phyloP scores from a whole-genome alignment of 2,797 vertebrate genomes.

The Luscinia megarhynchos region DNA sequence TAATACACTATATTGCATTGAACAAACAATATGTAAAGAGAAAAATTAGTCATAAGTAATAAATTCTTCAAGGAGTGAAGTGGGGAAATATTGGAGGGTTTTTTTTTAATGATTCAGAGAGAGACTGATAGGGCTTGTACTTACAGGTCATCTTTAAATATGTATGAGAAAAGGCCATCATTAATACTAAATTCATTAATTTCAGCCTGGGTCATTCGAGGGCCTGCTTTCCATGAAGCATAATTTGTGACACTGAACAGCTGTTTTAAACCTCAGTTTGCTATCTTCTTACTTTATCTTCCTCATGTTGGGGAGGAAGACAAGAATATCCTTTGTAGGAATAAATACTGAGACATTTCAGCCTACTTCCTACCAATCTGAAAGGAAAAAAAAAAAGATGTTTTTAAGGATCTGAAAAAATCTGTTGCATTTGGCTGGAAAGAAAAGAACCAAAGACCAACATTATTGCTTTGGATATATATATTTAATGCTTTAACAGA shows the following conservation, averaged over 20 bases:
- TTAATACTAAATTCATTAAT: not conserved
- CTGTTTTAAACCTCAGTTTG: not conserved
- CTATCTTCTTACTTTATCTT: not conserved
- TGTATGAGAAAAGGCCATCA: not conserved
- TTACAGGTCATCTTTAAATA: not conserved
- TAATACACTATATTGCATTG: too few species aligned
- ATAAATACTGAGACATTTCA: not conserved
- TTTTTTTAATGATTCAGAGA: not conserved
- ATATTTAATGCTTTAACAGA: conserved; percentile 47
- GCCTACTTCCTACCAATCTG: not conserved
- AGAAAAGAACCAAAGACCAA: not conserved
- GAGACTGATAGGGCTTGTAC: not conserved
- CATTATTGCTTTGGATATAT: conserved; percentile 6
- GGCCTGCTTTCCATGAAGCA: not conserved
- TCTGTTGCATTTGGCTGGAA: not conserved
- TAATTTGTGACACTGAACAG: not conserved
- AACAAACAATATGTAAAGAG: not conserved
- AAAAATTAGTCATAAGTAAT: not conserved
- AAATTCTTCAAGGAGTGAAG: not conserved
- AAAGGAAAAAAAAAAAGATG: not conserved
- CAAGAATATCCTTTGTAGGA: not conserved
- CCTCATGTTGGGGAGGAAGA: not conserved
- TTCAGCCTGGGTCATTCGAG: not conserved
- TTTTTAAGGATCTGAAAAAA: not conserved
- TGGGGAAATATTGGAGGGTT: accelerated